These are phyloP conservation scores for Neosilurus mollespiculum DNA, from an alignment of 2,797 vertebrate genomes.

Conservation along the genomic window DNA sequence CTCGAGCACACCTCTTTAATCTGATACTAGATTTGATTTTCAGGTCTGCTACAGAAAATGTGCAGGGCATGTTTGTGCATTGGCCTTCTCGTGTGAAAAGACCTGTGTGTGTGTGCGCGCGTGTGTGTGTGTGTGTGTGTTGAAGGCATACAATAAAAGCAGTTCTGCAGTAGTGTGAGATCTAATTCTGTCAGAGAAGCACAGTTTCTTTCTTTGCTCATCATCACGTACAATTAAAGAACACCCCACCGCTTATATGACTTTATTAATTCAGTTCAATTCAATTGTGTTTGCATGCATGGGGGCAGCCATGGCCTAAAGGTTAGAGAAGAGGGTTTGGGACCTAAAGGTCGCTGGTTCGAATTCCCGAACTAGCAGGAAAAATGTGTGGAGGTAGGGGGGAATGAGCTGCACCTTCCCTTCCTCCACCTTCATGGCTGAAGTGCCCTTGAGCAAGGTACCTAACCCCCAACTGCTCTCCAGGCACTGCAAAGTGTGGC, in stretches of 20 bases:
- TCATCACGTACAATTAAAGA: neutral
- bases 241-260: neutral
- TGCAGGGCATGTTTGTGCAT: neutral
- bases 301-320: no score
- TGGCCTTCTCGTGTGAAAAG: neutral
- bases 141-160: neutral
- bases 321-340: no score
- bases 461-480: no score
- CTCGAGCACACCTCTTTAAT: neutral
- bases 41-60: neutral
- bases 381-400: no score
- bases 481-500: no score
- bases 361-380: no score
- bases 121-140: neutral
- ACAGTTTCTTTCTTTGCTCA: neutral
- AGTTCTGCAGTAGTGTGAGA: neutral
- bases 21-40: slow-evolving; percentile 7
- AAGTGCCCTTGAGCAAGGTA: no score
- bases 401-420: no score
- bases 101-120: neutral
- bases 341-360: no score
- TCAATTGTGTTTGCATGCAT: neutral
- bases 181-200: neutral
- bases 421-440: no score
- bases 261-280: neutral